A percentile compares a stretch with the other conserved stretches of the same genome.
Evolutionary conservation across 2,113 vertebrate genomes (phyloP).

Genomic region (Centropus unirufus): DNA sequence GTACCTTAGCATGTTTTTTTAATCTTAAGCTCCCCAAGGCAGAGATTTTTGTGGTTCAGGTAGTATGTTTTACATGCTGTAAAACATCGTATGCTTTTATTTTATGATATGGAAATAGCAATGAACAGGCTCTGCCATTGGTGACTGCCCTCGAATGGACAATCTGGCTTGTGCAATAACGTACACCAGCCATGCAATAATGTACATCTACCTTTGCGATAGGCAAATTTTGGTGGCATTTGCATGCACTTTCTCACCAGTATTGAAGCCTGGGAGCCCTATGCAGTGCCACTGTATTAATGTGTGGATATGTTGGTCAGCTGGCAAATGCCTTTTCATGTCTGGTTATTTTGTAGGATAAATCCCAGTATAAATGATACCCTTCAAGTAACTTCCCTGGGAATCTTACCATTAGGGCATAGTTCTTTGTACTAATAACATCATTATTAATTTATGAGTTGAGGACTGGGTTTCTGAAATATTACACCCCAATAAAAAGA

Average conservation of each 20-base stretch:
- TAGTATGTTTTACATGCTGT: background rate
- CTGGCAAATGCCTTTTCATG: background rate
- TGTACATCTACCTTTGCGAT: background rate
- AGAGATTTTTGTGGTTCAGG: background rate
- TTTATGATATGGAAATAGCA: background rate
- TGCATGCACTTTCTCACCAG: background rate
- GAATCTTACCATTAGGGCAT: too few relatives aligned
- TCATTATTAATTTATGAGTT: background rate
- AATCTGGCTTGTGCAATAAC: background rate
- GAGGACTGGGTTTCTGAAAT: background rate
- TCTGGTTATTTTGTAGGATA: background rate
- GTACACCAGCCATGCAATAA: background rate
- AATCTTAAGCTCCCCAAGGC: background rate
- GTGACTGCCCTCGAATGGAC: background rate
- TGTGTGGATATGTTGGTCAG: background rate
- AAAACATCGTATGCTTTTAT: background rate
- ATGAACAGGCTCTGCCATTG: background rate
- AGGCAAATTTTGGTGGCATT: background rate
- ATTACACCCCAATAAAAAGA: background rate
- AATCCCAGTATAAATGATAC: background rate
- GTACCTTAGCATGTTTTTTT: too few relatives aligned
- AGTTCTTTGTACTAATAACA: background rate
- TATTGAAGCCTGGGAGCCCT: background rate
- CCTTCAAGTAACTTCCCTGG: background rate
- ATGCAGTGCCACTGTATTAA: fast-evolving